Evolutionary conservation across 2,797 vertebrate genomes (phyloP).

Genomic region (Taenioides sp.): DNA sequence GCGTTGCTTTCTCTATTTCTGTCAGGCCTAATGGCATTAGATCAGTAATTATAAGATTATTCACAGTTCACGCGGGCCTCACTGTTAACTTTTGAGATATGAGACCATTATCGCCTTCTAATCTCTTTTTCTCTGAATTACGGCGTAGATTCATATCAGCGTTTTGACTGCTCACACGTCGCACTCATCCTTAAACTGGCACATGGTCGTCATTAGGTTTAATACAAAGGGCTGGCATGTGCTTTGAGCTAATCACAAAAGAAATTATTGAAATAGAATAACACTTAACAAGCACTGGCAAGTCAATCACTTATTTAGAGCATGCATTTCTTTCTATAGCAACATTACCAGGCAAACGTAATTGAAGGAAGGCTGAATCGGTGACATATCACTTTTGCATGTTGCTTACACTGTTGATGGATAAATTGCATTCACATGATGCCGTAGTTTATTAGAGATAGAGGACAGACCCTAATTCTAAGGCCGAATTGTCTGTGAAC

Average conservation of each 20-base stretch:
- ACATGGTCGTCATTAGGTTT: constrained; percentile 56
- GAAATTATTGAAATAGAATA: constrained; percentile 7
- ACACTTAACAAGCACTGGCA: neutral
- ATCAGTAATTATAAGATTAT: constrained; percentile 84
- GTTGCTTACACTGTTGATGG: neutral
- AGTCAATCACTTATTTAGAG: neutral
- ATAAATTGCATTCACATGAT: neutral
- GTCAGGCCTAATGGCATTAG: constrained; percentile 82
- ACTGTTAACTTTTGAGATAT: constrained; percentile 83
- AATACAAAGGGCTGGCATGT: constrained; percentile 9
- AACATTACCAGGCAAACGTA: neutral
- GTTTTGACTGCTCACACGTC: constrained; percentile 64
- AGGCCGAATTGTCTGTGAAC: too few relatives aligned
- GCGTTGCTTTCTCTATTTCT: constrained; percentile 82
- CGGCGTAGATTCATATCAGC: constrained; percentile 73
- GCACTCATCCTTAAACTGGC: constrained; percentile 48
- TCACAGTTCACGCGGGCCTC: constrained; percentile 77
- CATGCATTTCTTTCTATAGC: neutral
- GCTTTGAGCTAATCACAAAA: neutral
- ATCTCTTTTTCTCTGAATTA: constrained; percentile 81
- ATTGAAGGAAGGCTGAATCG: neutral
- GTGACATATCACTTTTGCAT: neutral
- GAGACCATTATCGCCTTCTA: constrained; percentile 83
- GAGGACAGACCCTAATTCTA: too few relatives aligned
- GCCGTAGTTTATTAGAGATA: too few relatives aligned